Conservation (phyloP, 2,797 vertebrate genomes). For the Protonibea diacanthus region DNA sequence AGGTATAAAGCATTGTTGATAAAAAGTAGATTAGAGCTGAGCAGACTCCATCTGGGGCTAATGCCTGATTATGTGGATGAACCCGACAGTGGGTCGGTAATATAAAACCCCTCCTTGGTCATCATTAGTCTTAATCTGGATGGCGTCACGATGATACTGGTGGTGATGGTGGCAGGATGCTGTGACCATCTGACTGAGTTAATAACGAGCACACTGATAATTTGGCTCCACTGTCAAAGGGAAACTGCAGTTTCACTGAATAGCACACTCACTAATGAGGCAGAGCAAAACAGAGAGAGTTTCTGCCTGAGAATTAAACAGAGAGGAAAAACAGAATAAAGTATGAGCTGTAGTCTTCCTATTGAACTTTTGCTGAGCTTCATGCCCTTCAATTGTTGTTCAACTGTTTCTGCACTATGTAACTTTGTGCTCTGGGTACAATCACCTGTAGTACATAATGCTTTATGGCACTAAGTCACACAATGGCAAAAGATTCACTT, state of each 20-base stretch:
- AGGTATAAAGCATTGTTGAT: constrained; percentile 3
- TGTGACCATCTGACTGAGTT: neutral
- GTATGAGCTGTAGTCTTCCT: no score
- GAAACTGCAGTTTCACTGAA: neutral
- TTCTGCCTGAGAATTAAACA: neutral
- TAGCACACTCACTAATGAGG: neutral
- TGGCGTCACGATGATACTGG: constrained; percentile 18
- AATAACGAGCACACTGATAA: neutral
- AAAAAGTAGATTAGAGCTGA: constrained; percentile 44
- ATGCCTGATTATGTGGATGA: constrained; percentile 54
- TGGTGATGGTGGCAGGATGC: neutral
- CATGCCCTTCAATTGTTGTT: no score
- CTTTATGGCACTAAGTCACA: no score
- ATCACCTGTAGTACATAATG: no score
- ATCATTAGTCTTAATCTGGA: constrained; percentile 43
- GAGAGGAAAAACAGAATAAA: neutral
- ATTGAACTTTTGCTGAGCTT: no score
- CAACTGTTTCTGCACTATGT: no score
- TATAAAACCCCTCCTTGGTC: constrained; percentile 39
- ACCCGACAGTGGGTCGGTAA: constrained; percentile 27
- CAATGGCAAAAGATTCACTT: no score
- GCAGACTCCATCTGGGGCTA: constrained; percentile 38
- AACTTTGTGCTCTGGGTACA: no score
- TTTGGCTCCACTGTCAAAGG: constrained; percentile 3
- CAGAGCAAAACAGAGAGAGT: neutral